Conservation (phyloP, 2,888 invertebrate genomes). For the Papilio demoleus region DNA sequence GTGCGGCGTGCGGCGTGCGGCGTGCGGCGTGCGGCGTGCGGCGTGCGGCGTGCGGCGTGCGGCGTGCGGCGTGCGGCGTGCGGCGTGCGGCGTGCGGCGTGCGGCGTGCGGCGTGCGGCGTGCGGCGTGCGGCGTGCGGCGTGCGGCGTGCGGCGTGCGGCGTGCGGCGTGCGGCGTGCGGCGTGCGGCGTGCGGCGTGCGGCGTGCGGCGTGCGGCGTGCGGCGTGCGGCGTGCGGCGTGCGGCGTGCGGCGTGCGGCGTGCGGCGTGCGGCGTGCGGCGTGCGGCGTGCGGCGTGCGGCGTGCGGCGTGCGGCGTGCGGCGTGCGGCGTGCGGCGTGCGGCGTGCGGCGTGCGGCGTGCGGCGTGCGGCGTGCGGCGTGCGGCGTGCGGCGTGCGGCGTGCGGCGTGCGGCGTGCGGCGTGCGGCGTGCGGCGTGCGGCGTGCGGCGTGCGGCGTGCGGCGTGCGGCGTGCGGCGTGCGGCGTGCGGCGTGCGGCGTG, state of each 20-base stretch:
- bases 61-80: conserved; percentile 51
- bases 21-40: conserved; percentile 52
- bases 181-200: conserved; percentile 68
- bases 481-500: conserved; percentile 51
- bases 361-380: conserved; percentile 60
- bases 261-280: conserved; percentile 55
- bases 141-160: conserved; percentile 60
- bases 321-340: conserved; percentile 68
- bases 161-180: conserved; percentile 52
- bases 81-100: conserved; percentile 60
- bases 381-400: conserved; percentile 64
- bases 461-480: conserved; percentile 68
- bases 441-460: conserved; percentile 52
- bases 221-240: conserved; percentile 60
- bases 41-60: conserved; percentile 68
- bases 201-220: conserved; percentile 51
- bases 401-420: conserved; percentile 55
- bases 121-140: conserved; percentile 55
- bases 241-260: conserved; percentile 64
- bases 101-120: conserved; percentile 64
- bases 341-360: conserved; percentile 51
- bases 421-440: conserved; percentile 60
- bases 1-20: conserved; percentile 60
- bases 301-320: conserved; percentile 52
- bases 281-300: conserved; percentile 60